A percentile compares a stretch with the other conserved stretches of the same genome.
phyloP scores from a whole-genome alignment of 2,888 invertebrate genomes.

The Boloria euphrosyne region DNA sequence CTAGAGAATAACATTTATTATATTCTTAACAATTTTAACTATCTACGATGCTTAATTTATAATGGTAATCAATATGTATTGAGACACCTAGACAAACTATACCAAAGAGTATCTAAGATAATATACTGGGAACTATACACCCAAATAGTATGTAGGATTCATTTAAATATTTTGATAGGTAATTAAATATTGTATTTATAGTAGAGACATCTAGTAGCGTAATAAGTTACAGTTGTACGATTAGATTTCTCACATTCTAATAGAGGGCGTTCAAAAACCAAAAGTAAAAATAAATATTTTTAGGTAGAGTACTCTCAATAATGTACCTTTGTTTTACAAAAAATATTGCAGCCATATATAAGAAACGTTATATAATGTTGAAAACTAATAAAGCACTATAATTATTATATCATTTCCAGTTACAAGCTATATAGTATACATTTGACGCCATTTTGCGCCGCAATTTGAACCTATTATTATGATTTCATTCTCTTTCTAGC shows the following conservation, averaged over 20 bases:
- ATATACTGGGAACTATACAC: too few species aligned
- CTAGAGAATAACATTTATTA: too few species aligned
- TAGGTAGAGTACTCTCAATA: neutral
- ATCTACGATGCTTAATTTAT: too few species aligned
- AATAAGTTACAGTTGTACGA: neutral
- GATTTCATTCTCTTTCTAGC: conserved; percentile 61
- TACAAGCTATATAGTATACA: conserved; percentile 33
- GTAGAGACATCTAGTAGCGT: too few species aligned
- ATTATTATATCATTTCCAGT: conserved; percentile 5
- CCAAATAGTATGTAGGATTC: too few species aligned
- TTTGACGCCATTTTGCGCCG: conserved; percentile 75
- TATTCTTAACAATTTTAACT: too few species aligned
- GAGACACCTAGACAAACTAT: too few species aligned
- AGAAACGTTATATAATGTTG: neutral
- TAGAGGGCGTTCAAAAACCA: neutral
- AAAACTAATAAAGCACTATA: neutral
- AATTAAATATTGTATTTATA: too few species aligned
- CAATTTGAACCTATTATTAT: conserved; percentile 56
- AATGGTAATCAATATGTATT: too few species aligned
- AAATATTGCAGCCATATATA: neutral
- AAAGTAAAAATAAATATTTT: neutral
- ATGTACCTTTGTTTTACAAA: neutral
- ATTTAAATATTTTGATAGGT: too few species aligned
- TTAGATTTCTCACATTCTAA: neutral
- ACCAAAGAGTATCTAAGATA: too few species aligned